Base-by-base conservation (phyloP, 1,140 invertebrate genomes). In the Ooceraea biroi region DNA sequence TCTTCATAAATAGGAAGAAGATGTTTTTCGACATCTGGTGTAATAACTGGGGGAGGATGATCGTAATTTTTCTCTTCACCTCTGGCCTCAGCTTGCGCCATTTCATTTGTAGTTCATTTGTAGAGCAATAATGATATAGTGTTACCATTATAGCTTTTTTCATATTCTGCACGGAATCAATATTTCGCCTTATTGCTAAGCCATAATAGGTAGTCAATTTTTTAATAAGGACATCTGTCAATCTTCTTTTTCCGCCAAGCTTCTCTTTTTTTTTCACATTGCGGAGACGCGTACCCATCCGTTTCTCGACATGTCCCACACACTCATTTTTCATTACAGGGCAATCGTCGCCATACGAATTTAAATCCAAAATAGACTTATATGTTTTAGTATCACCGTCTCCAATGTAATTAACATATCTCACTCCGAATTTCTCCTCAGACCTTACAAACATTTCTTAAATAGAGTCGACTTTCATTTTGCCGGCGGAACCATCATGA, bases 131-230 rank as follows among this genome's bases (percentile, higher is more conserved):
- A 12, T 66, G 41, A 46, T 46, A 66, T 14, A 44, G 25, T 22
- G 19, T 46, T 8, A 12, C 41, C 63, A 44, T 46, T 46, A 46
- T 46, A 19, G 41, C 41, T 46, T 66, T 66, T 5, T 66, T 61
- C 27, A 61, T 61, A 36, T 61, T 30, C n/a, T 10, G n/a, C 12
- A 65, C 30, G 3, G 30, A 65, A 41, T 65, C 57, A 5, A n/a
- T 4, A 41, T 65, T 17, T 11, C 30, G 36, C 19, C n/a, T 41
- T 65, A 65, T 65, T 11, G n/a, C 61, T 1, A 65, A 19, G 36
- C 61, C 27, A 65, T 44, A 44, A 0, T 65, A 65, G 30, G n/a
- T 41, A 19, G n/a, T 65, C 5, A 65, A 65, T 41, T 65, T 41
- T 36, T 65, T 65, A 19, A 63, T 44, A 12, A 65, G 17, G 22